Base-by-base conservation (phyloP, 2,797 vertebrate species). In the Microctenopoma stevenorrisi region DNA sequence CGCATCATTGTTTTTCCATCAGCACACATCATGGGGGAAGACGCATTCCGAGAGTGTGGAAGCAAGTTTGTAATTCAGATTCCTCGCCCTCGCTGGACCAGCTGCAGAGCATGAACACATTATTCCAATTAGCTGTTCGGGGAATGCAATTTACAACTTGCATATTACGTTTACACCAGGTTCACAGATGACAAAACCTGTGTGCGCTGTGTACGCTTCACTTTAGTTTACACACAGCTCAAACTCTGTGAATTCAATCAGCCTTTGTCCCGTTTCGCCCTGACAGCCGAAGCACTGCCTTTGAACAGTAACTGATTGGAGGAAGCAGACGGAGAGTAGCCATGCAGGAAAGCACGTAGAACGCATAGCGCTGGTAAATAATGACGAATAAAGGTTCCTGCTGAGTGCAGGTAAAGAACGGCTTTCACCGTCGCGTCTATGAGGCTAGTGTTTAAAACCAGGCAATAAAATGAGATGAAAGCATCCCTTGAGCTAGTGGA, bases 401-500 rank as follows among this genome's bases (percentile, higher is more conserved):
- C 54, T 2, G 38, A 4, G 43, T 60, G 13, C 12, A 62, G 61
- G 16, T 33, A 50, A 13, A 57, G 22, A 52, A 47, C 15, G 7
- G 18, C 16, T 22, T 70, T 68, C 38, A 12, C 26, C n/a, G 28
- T 61, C 47, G 52, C 54, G 66, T 74, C 28, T 7, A 2, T 46
- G 70, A 49, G 40, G 72, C 8, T 11, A 40, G 44, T 26, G 64
- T 77, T 70, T 64, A 49, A 85, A 71, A 67, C 60, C 38, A 52
- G 59, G 47, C 13, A 15, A 74, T 80, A 43, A 64, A 64, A 7
- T 53, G 47, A 68, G 65, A 80, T 68, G 28, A 81, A 83, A 72
- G 54, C 72, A 37, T 56, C 64, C 56, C 71, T 61, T 46, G 2
- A 62, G 73, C 72, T 7, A 18, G 50, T n/a, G 5, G 51, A 42